Evolutionary conservation across 2,888 invertebrate genomes (phyloP).

Genomic region (Trissoscelio sp.): DNA sequence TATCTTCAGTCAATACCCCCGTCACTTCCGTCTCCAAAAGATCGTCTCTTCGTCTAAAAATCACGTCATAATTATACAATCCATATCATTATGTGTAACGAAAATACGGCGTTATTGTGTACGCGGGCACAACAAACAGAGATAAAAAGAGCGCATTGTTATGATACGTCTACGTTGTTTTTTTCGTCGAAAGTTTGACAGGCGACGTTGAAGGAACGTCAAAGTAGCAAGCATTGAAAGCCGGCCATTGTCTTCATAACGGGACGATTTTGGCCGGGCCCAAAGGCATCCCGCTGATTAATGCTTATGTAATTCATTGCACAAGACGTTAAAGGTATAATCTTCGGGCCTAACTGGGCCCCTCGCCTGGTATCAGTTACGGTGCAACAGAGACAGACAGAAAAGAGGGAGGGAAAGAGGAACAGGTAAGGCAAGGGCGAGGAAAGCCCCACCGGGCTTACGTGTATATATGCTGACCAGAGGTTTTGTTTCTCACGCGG

Average conservation of each 20-base stretch:
- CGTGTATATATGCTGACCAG: conserved; percentile 73
- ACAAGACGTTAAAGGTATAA: conserved; percentile 80
- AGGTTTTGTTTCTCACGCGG: conserved; percentile 81
- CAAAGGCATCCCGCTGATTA: conserved; percentile 78
- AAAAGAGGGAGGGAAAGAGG: not conserved
- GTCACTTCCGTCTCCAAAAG: conserved; percentile 7
- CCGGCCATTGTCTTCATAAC: conserved; percentile 72
- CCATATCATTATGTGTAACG: conserved; percentile 52
- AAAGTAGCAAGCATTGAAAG: conserved; percentile 64
- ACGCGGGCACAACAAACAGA: conserved; percentile 50
- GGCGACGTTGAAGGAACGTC: conserved; percentile 69
- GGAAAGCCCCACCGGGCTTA: conserved; percentile 64
- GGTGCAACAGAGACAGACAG: conserved; percentile 22
- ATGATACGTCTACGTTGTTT: conserved; percentile 51
- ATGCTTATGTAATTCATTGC: conserved; percentile 82
- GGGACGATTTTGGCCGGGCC: conserved; percentile 72
- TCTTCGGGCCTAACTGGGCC: conserved; percentile 75
- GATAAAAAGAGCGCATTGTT: conserved; percentile 64
- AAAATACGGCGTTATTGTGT: conserved; percentile 47
- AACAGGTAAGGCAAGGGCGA: conserved; percentile 60
- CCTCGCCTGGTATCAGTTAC: conserved; percentile 76
- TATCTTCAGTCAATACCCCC: conserved; percentile 25
- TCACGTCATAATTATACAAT: conserved; percentile 58
- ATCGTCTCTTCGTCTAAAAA: conserved; percentile 35
- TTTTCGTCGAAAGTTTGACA: conserved; percentile 64